A percentile compares a stretch with the other conserved stretches of the same genome.
Evolutionary conservation across 2,113 vertebrate species (phyloP).

Genomic region (Prionailurus bengalensis): DNA sequence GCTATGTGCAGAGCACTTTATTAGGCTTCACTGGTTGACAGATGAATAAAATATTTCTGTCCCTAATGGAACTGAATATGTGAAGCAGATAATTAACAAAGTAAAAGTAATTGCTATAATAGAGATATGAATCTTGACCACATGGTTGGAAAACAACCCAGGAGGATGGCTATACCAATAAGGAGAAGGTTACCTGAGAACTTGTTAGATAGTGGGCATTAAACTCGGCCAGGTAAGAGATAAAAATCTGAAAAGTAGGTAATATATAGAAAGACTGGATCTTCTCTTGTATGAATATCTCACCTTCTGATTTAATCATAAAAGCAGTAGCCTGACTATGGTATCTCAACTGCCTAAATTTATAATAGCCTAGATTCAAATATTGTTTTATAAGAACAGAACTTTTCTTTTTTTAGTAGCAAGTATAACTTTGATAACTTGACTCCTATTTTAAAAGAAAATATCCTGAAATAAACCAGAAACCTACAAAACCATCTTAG

Average conservation of each 20-base stretch:
- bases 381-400: neutral
- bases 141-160: neutral
- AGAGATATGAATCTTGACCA: neutral
- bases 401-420: neutral
- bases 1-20: constrained; percentile 41
- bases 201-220: neutral
- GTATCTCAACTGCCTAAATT: constrained; percentile 15
- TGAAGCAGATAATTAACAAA: constrained; percentile 30
- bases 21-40: constrained; percentile 53
- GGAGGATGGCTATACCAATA: neutral
- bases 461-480: constrained; percentile 52
- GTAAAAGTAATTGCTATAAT: neutral
- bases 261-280: neutral
- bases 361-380: neutral
- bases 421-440: constrained; percentile 49
- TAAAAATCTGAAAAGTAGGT: neutral
- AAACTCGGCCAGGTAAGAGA: neutral
- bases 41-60: constrained; percentile 31
- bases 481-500: constrained; percentile 1
- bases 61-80: constrained; percentile 17
- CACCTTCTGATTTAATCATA: constrained; percentile 26
- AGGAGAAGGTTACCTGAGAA: neutral
- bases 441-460: constrained; percentile 11
- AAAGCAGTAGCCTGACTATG: neutral
- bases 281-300: neutral